Evolutionary conservation across 2,113 vertebrate species (phyloP).

Genomic region (Callocephalon fimbriatum): DNA sequence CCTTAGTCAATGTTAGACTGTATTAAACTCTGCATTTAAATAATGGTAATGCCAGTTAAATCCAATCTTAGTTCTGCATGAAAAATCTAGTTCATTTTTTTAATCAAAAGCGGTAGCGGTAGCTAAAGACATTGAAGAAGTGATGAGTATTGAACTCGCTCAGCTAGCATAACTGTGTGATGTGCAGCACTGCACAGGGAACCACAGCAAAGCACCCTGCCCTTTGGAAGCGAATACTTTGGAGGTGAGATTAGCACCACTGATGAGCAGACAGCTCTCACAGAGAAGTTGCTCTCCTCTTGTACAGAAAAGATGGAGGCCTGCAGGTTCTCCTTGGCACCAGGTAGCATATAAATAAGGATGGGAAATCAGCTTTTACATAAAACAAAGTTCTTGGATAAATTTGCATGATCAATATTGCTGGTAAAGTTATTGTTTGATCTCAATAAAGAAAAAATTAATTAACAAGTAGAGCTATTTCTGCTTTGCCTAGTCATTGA

Average conservation of each 20-base stretch:
- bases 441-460: background rate
- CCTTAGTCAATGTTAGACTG: slow-evolving; percentile 69
- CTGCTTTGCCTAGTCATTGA: background rate
- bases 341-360: slow-evolving; percentile 84
- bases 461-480: slow-evolving; percentile 15
- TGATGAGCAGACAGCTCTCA: slow-evolving; percentile 72
- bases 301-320: slow-evolving; percentile 37
- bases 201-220: slow-evolving; percentile 56
- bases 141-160: slow-evolving; percentile 37
- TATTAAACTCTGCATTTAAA: slow-evolving; percentile 80
- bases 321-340: slow-evolving; percentile 71
- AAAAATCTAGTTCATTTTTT: slow-evolving; percentile 73
- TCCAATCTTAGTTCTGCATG: slow-evolving; percentile 69
- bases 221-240: slow-evolving; percentile 64
- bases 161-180: slow-evolving; percentile 48
- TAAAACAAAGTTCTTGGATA: background rate
- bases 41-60: slow-evolving; percentile 76
- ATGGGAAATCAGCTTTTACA: slow-evolving; percentile 38
- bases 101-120: slow-evolving; percentile 65
- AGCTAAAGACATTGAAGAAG: slow-evolving; percentile 53
- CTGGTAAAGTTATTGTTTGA: background rate
- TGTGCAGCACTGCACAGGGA: slow-evolving; percentile 65
- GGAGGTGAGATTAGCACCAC: slow-evolving; percentile 83
- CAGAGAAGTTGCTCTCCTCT: slow-evolving; percentile 57
- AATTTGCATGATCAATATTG: background rate